Conservation (phyloP, 1,140 invertebrate genomes). For the Drosophila teissieri region DNA sequence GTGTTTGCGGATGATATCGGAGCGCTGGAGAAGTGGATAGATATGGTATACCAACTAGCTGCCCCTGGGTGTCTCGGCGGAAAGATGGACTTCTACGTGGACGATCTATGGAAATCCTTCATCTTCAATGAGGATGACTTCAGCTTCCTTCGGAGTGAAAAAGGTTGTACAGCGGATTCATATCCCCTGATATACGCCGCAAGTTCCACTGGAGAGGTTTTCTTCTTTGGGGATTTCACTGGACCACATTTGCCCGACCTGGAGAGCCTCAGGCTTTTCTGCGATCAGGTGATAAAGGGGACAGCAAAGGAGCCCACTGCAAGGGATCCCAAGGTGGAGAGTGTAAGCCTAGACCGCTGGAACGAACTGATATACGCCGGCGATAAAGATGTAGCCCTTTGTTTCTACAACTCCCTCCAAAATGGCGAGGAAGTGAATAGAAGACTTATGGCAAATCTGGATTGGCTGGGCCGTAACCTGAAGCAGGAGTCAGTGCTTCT, state of each 20-base stretch:
- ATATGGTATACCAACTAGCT: slow-evolving; percentile 41
- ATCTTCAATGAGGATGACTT: slow-evolving; percentile 27
- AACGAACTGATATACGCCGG: slow-evolving; percentile 36
- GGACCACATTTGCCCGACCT: slow-evolving; percentile 6
- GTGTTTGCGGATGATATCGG: slow-evolving; percentile 31
- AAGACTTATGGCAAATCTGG: slow-evolving; percentile 1
- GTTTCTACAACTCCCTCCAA: slow-evolving; percentile 31
- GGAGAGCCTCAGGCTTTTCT: slow-evolving; percentile 29
- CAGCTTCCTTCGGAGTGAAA: background rate
- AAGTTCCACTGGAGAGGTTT: slow-evolving; percentile 23
- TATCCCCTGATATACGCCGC: slow-evolving; percentile 49
- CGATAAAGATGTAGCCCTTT: slow-evolving; percentile 25
- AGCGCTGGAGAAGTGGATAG: slow-evolving; percentile 33
- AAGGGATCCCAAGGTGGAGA: background rate
- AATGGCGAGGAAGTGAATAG: background rate
- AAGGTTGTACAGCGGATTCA: slow-evolving; percentile 2
- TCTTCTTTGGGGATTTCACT: slow-evolving; percentile 35
- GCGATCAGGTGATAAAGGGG: slow-evolving; percentile 20
- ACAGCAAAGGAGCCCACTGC: background rate
- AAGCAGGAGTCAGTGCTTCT: slow-evolving; percentile 35
- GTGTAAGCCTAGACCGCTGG: slow-evolving; percentile 25
- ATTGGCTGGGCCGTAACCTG: slow-evolving; percentile 8
- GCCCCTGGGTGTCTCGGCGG: slow-evolving; percentile 1
- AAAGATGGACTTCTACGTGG: slow-evolving; percentile 40
- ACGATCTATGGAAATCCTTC: slow-evolving; percentile 37